Evolutionary conservation across 2,113 vertebrate genomes (phyloP), one percentile per base, ranked within the genome.

Genomic region (Blennius ocellaris): DNA sequence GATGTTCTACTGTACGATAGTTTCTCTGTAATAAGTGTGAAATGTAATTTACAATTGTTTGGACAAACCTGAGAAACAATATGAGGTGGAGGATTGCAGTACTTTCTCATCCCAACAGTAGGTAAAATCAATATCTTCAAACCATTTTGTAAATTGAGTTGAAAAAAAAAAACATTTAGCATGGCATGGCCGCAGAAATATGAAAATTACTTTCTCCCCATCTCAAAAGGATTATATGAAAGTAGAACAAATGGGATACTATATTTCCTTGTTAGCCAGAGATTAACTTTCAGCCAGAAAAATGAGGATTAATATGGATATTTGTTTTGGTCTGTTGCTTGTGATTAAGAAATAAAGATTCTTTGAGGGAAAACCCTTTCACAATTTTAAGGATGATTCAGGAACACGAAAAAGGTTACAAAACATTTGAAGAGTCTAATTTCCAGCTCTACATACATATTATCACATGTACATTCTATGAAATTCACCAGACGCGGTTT

Each of bases 191-290:
- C 0, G 7, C 14, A 64, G 40, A 59, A 51, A 44, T 15, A 39
- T 11, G 16, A 69, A 53, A 10, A 73, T 47, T 30, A 21, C 5
- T 47, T 38, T 55, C 57, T 51, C 49, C 57, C 21, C 48, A 12
- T 58, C 17, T 48, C 59, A 45, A 48, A 78, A 70, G 60, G 65
- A 74, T 77, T 75, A 61, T 51, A 37, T 78, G 79, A 82, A 65
- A 69, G 41, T 50, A 5, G n/a, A 74, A 54, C 69, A 73, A 78
- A 78, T 69, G 57, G 52, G 70, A 65, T 16, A 8, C 57, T 54
- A 39, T 40, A 65, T 80, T 80, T 62, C 49, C 16, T 43, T 69
- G 59, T 52, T 56, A 52, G 44, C 14, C 45, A 84, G 70, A 14
- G 73, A 84, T 78, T 82, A 69, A 44, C 51, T 66, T 48, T 69